Evolutionary conservation across 1,140 invertebrate species (phyloP), one percentile per base, ranked within the genome.

Genomic region (Euglossa dilemma): DNA sequence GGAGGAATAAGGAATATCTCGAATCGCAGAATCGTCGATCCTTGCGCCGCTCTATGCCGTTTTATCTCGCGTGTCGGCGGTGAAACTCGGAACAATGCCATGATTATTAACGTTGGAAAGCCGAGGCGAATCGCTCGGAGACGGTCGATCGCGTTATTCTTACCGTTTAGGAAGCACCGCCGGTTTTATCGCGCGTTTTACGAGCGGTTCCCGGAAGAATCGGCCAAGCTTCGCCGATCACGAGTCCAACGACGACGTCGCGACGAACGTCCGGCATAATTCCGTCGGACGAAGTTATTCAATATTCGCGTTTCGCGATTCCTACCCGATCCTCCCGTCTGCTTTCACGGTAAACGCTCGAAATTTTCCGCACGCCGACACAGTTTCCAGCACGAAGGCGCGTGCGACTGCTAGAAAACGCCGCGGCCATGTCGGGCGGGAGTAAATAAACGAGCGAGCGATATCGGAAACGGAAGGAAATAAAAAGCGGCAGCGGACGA

Each of bases 71-170:
- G 64, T 36, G 45, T 43, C 36, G 43, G 25, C 20, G 12, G 70
- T 56, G 70, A 56, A 72, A 72, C 70, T 23, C 16, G 50, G 28
- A 56, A 72, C 52, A 72, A 71, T 71, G 14, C 50, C 25, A 20
- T 71, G 54, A 56, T 71, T 71, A 28, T 54, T 54, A n/a, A 36
- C n/a, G 11, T 36, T 72, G 57, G 70, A 72, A 72, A 72, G 70
- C 28, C n/a, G 57, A 72, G 20, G 36, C 12, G 52, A 72, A 72
- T 72, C 16, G 52, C 43, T 57, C 0, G 9, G 52, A 54, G 12
- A 72, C 70, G 25, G 52, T 43, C 20, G 52, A 72, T 57, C 20
- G n/a, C 52, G 23, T 56, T 72, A 56, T 54, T 43, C 11, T 25
- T 36, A 54, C 18, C 52, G 50, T 54, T 72, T 56, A 57, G 23